Base-by-base conservation (phyloP, 2,797 vertebrate species). In the Acipenser oxyrinchus region DNA sequence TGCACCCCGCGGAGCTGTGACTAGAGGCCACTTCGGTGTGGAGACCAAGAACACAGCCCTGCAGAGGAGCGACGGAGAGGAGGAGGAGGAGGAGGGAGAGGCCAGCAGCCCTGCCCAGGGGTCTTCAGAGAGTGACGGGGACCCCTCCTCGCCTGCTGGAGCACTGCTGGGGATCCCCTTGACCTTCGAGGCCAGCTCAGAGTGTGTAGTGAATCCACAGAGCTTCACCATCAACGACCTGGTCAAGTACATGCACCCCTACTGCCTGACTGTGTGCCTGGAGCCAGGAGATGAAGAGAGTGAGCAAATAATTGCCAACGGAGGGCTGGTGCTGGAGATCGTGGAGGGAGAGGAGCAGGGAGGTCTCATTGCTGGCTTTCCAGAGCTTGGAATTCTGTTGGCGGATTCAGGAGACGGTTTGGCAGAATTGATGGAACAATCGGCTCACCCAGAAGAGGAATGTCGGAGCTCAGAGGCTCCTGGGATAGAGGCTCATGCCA, bases 181-280 rank as follows among this genome's bases (percentile, higher is more conserved):
- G 66, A 78, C 81, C 7, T 73, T 90, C 49, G 88, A 91, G 57
- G 81, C 83, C 51, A 81, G 79, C 37, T 72, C 64, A 9, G 75
- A 82, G 6, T 81, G 83, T 6, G 63, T 92, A 67, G 82, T 85
- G 69, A 78, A 83, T 65, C 77, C 83, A 0, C 75, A 87, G 0
- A 85, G 85, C 0, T 78, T 93, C 10, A 90, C 88, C 57, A 81
- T 98, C 10, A 91, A 89, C 1, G 94, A 98, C 70, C 73, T 98
- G 63, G 93, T 98, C 60, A 92, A 90, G 66, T 93, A 94, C 61
- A 93, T 98, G 89, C 94, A 96, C 66, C 92, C 94, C 0, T 97
- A 97, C 73, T 96, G 94, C 79, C 86, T 96, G 81, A 78, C 91
- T 0, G 79, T 94, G 66, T 91, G 89, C 75, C 71, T 94, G 69